Percentiles rank a stretch among this genome's conserved stretches.
phyloP scores from a whole-genome alignment of 2,113 vertebrate genomes.

The Sinocyclocheilus anshuiensis region DNA sequence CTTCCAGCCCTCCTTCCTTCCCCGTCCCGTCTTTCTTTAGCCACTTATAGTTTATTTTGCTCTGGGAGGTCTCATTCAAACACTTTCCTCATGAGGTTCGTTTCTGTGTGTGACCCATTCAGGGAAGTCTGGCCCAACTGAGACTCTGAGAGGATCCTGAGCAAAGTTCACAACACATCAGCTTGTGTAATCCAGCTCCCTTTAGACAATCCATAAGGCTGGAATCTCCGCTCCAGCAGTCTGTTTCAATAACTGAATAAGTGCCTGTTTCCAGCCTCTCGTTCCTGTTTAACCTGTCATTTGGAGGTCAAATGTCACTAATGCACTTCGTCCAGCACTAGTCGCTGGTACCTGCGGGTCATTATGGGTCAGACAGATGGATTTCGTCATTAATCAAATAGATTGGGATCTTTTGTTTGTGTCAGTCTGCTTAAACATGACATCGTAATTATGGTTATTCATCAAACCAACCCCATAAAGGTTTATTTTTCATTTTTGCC shows the following conservation, averaged over 20 bases:
- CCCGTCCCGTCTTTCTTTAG: not conserved
- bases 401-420: slow-evolving; percentile 21
- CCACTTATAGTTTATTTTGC: slow-evolving; percentile 11
- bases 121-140: not conserved
- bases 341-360: not conserved
- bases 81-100: not conserved
- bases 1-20: not conserved
- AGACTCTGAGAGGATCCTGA: no score
- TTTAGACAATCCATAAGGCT: not conserved
- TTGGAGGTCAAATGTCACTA: slow-evolving; percentile 21
- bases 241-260: not conserved
- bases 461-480: not conserved
- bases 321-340: not conserved
- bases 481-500: not conserved
- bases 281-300: not conserved
- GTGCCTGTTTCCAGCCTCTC: not conserved
- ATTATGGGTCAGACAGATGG: not conserved
- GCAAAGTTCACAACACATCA: not conserved
- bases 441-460: not conserved
- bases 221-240: not conserved
- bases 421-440: not conserved
- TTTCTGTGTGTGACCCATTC: not conserved
- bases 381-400: not conserved
- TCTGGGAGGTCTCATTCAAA: not conserved
- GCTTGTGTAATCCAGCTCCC: not conserved